Evolutionary conservation across 2,888 invertebrate genomes (phyloP).

Genomic region (Erannis defoliaria): DNA sequence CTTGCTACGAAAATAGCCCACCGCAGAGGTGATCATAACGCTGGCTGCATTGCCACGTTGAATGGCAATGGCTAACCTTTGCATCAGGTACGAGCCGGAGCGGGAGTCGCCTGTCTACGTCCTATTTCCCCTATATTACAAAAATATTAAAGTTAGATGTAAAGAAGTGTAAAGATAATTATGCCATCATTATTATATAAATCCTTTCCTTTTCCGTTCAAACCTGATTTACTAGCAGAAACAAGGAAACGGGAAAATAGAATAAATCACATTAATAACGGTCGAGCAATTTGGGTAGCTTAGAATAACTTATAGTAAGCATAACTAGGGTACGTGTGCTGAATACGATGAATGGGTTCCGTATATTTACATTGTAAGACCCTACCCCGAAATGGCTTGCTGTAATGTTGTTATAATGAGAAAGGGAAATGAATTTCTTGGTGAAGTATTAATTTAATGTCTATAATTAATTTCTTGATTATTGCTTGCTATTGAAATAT

Average conservation of each 20-base stretch:
- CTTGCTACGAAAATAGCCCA: no score
- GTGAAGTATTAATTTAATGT: not conserved
- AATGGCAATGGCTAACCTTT: no score
- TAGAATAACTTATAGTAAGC: slow-evolving; percentile 23
- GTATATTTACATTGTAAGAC: slow-evolving; percentile 17
- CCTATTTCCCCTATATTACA: no score
- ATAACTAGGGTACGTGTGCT: slow-evolving; percentile 20
- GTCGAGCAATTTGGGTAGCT: slow-evolving; percentile 22
- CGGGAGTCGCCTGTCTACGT: no score
- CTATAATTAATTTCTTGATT: not conserved
- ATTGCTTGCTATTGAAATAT: no score
- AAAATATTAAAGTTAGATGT: no score
- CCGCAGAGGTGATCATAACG: no score
- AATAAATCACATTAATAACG: slow-evolving; percentile 37
- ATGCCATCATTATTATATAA: not conserved
- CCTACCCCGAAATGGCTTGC: not conserved
- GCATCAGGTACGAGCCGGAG: no score
- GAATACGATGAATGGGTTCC: slow-evolving; percentile 11
- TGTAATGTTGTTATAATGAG: slow-evolving; percentile 8
- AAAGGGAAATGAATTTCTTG: not conserved
- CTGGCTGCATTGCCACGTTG: no score
- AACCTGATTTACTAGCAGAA: slow-evolving; percentile 8
- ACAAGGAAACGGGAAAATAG: slow-evolving; percentile 21
- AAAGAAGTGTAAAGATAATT: no score
- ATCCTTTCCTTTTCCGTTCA: not conserved